These are phyloP conservation scores for Cryptophagus acutangulus DNA, from an alignment of 2,888 invertebrate species.

Conservation along the genomic window DNA sequence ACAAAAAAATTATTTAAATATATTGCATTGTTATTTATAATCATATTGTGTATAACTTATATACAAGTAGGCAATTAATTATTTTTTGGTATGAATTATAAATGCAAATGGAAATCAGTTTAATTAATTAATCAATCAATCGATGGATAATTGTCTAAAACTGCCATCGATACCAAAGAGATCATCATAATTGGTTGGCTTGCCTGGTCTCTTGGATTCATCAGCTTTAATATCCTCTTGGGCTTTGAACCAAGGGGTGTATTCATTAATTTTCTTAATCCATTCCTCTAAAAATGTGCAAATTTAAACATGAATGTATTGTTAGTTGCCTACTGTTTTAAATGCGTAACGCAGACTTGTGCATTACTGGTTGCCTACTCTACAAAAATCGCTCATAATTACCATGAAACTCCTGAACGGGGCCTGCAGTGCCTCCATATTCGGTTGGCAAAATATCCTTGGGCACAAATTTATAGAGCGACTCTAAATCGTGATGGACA, in stretches of 20 bases:
- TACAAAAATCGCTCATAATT: constrained; percentile 36
- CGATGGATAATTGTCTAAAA: constrained; percentile 78
- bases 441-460: constrained; percentile 76
- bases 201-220: constrained; percentile 75
- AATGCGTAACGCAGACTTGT: no score
- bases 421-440: constrained; percentile 76
- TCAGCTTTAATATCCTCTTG: constrained; percentile 75
- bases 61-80: no score
- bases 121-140: no score
- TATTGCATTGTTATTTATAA: no score
- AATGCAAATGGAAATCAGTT: no score
- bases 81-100: no score
- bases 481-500: constrained; percentile 70
- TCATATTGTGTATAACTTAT: no score
- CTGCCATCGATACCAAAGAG: constrained; percentile 87
- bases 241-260: constrained; percentile 75
- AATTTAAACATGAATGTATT: background rate
- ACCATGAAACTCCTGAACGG: constrained; percentile 68
- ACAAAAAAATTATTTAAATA: no score
- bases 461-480: constrained; percentile 73
- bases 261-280: constrained; percentile 71
- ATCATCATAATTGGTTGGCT: constrained; percentile 80
- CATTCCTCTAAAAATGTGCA: constrained; percentile 59
- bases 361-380: no score
- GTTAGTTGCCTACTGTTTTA: no score